Conservation (phyloP, 2,797 vertebrate species). For the Ambastaia sidthimunki region DNA sequence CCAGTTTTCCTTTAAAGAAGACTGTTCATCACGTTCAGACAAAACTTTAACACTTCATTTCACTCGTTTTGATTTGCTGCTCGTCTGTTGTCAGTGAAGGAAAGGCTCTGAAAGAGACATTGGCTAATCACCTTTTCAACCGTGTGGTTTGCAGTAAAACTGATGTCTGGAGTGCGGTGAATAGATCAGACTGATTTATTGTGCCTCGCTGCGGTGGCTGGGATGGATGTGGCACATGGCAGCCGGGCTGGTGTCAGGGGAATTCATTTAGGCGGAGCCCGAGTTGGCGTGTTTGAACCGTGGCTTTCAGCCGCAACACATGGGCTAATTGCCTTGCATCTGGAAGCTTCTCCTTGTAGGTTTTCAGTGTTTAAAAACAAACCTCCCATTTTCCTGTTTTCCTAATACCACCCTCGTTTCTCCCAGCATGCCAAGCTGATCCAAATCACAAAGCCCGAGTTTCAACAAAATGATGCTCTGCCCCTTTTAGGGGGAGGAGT, state of each 20-base stretch:
- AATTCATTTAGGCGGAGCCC: conserved; percentile 10
- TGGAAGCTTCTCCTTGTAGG: conserved; percentile 41
- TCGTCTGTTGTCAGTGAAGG: conserved; percentile 33
- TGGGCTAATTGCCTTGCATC: conserved; percentile 51
- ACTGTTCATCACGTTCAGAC: conserved; percentile 17
- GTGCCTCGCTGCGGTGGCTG: not conserved
- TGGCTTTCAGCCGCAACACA: conserved; percentile 21
- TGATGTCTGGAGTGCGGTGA: not conserved
- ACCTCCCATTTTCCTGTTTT: conserved; percentile 20
- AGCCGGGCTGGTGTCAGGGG: not conserved
- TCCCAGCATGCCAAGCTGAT: not conserved
- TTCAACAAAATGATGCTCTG: not conserved
- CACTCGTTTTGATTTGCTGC: conserved; percentile 10
- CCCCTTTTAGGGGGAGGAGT: not conserved
- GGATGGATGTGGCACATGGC: not conserved
- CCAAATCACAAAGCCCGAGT: conserved; percentile 1
- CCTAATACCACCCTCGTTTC: not conserved
- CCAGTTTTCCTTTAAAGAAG: conserved; percentile 3
- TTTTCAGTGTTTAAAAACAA: conserved; percentile 42
- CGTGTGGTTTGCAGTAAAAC: not conserved
- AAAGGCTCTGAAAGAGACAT: conserved; percentile 5
- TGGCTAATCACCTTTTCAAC: conserved; percentile 31
- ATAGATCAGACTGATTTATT: not conserved
- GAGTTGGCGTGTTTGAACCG: conserved; percentile 18
- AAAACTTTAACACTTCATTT: conserved; percentile 35